A percentile compares a stretch with the other conserved stretches of the same genome.
Conservation (phyloP, 2,888 invertebrate genomes). For the Pseudococcus jackbeardsleyi region DNA sequence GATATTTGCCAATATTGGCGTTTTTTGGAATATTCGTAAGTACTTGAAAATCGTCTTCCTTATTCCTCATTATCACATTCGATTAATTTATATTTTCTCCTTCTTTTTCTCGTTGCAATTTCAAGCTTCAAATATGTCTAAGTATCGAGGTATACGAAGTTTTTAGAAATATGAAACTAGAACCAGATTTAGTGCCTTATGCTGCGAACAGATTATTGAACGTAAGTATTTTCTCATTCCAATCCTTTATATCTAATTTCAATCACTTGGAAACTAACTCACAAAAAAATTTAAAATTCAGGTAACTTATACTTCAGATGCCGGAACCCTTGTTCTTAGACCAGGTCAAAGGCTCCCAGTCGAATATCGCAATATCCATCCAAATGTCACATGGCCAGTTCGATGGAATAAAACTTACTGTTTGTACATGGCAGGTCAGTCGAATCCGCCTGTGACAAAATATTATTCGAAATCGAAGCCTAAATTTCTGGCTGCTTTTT, state of each 20-base stretch:
- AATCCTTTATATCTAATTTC: not conserved
- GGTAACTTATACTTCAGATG: not conserved
- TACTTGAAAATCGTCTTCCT: not conserved
- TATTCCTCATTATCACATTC: not conserved
- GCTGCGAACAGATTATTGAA: not conserved
- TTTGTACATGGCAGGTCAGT: not conserved
- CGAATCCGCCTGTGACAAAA: not conserved
- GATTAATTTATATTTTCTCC: not conserved
- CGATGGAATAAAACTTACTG: not conserved
- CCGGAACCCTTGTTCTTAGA: not conserved
- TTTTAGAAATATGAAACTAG: not conserved
- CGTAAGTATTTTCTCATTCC: not conserved
- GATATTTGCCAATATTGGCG: not conserved
- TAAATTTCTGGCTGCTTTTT: no score
- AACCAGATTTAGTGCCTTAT: not conserved
- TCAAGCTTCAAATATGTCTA: not conserved
- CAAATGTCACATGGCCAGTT: slow-evolving; percentile 6
- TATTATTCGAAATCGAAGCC: no score
- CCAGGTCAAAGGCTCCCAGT: not conserved
- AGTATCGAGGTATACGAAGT: not conserved
- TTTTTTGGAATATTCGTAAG: not conserved
- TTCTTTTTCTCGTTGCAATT: not conserved
- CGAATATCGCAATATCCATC: not conserved
- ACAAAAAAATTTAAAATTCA: not conserved
- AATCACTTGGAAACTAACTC: not conserved